A percentile compares a stretch with the other conserved stretches of the same genome.
Evolutionary conservation across 2,888 invertebrate species (phyloP).

Genomic region (Ophion obscuratus): DNA sequence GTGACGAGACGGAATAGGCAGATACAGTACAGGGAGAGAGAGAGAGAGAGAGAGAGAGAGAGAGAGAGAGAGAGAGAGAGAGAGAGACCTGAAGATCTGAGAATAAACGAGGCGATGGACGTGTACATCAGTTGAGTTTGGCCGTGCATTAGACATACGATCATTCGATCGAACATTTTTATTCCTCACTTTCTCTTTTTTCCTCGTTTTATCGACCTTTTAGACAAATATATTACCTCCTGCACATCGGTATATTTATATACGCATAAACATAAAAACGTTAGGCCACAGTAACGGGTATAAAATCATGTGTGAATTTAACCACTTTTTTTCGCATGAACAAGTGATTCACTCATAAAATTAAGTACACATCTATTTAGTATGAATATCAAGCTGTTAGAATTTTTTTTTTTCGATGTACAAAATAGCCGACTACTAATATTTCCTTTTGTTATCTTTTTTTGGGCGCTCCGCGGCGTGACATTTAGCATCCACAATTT

Average conservation of each 20-base stretch:
- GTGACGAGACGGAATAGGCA: constrained; percentile 20
- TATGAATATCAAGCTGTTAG: too few relatives aligned
- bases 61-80: constrained; percentile 23
- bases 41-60: constrained; percentile 19
- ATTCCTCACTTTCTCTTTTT: neutral
- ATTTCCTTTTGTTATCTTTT: too few relatives aligned
- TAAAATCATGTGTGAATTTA: too few relatives aligned
- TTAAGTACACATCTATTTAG: too few relatives aligned
- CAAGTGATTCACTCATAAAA: too few relatives aligned
- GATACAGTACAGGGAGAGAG: constrained; percentile 12
- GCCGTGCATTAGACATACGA: constrained; percentile 36
- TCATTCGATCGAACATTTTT: constrained; percentile 50
- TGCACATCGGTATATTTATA: neutral
- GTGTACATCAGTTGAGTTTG: constrained; percentile 27
- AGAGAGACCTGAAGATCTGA: constrained; percentile 52
- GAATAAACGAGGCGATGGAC: constrained; percentile 58
- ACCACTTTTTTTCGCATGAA: too few relatives aligned
- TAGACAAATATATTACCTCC: neutral
- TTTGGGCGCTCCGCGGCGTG: too few relatives aligned
- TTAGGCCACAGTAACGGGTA: neutral
- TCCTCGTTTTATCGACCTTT: neutral
- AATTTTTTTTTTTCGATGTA: too few relatives aligned
- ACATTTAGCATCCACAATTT: too few relatives aligned
- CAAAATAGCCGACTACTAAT: too few relatives aligned
- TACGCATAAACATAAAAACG: neutral